A percentile compares a stretch with the other conserved stretches of the same genome.
phyloP scores from a whole-genome alignment of 2,797 vertebrate genomes.

The Danio tinwini region DNA sequence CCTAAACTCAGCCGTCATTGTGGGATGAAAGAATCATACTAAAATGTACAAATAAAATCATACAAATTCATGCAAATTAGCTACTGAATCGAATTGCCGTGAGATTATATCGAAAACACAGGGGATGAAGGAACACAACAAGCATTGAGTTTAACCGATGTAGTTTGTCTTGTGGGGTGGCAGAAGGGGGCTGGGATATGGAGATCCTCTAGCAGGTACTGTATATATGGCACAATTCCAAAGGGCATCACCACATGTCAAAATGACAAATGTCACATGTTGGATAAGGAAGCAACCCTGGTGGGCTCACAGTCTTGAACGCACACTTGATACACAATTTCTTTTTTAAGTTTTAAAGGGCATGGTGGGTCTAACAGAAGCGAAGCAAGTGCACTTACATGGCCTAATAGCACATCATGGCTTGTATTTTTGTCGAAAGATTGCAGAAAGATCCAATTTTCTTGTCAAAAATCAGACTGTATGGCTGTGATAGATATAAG shows the following conservation, averaged over 20 bases:
- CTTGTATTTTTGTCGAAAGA: slow-evolving; percentile 1
- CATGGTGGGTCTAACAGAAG: slow-evolving; percentile 4
- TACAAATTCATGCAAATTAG: too few species aligned
- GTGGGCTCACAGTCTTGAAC: slow-evolving; percentile 19
- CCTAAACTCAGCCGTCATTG: too few species aligned
- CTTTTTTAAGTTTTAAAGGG: slow-evolving; percentile 10
- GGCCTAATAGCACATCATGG: neutral
- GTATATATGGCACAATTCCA: slow-evolving; percentile 41
- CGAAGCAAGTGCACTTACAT: neutral
- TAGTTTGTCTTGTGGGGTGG: slow-evolving; percentile 18
- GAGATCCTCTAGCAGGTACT: slow-evolving; percentile 41
- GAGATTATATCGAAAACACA: too few species aligned
- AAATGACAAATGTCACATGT: slow-evolving; percentile 49
- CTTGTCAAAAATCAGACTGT: neutral
- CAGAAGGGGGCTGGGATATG: slow-evolving; percentile 33
- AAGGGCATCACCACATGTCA: slow-evolving; percentile 51
- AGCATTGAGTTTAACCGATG: slow-evolving; percentile 10
- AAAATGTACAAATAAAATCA: too few species aligned
- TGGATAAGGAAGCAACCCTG: slow-evolving; percentile 29
- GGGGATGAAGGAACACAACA: slow-evolving; percentile 1
- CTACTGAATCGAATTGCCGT: too few species aligned
- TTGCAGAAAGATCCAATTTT: neutral
- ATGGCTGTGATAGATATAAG: neutral
- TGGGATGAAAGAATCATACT: too few species aligned
- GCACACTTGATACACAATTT: slow-evolving; percentile 35